phyloP scores from a whole-genome alignment of 2,888 invertebrate genomes.

The Ferrisia virgata region DNA sequence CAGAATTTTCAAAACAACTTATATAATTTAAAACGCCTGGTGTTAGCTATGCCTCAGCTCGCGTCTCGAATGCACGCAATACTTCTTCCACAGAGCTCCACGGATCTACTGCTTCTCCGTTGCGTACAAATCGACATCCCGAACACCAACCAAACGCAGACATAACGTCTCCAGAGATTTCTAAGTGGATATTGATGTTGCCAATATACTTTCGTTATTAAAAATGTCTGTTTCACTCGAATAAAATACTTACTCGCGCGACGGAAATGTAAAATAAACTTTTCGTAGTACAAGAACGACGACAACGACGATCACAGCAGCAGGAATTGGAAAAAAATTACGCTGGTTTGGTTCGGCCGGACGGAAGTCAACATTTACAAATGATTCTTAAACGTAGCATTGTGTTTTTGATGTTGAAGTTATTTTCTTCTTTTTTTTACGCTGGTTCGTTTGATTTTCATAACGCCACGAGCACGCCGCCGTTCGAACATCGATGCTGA shows the following conservation, averaged over 20 bases:
- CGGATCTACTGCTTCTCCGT: neutral
- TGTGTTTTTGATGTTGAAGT: neutral
- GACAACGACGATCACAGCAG: no score
- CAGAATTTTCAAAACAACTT: neutral
- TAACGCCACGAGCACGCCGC: no score
- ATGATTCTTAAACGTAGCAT: neutral
- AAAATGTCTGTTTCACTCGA: slow-evolving; percentile 17
- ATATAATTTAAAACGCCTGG: neutral
- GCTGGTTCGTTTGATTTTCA: no score
- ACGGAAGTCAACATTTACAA: neutral
- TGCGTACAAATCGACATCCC: neutral
- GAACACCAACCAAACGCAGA: neutral
- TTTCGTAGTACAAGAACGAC: neutral
- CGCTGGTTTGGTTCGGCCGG: no score
- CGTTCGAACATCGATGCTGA: no score
- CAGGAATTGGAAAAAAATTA: neutral
- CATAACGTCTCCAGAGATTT: slow-evolving; percentile 41
- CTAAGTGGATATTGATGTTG: slow-evolving; percentile 44
- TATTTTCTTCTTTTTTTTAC: neutral
- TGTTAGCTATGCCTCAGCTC: neutral
- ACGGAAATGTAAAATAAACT: slow-evolving; percentile 30
- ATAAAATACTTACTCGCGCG: neutral
- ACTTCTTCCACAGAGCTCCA: neutral
- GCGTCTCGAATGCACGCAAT: neutral
- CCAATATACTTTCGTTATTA: slow-evolving; percentile 24